These are phyloP conservation scores for Drepana arcuata DNA, from an alignment of 1,140 invertebrate genomes.

Conservation along the genomic window DNA sequence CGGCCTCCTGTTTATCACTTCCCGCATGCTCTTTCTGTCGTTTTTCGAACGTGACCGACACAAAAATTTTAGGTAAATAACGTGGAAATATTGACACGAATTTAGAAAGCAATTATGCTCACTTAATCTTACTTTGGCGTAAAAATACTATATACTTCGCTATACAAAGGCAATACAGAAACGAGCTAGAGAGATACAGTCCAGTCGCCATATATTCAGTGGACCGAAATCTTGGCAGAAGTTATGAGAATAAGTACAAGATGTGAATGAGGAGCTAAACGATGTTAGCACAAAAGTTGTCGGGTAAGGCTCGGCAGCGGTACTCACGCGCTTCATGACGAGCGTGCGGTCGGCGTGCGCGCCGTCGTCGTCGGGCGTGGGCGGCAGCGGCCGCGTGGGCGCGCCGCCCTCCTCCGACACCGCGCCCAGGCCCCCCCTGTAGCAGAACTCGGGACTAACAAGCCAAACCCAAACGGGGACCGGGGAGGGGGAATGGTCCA, in stretches of 20 bases:
- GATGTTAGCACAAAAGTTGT: constrained; percentile 6
- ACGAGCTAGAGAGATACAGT: background rate
- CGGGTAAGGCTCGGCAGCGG: background rate
- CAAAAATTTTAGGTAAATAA: constrained; percentile 58
- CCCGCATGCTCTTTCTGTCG: constrained; percentile 55
- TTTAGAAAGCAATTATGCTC: constrained; percentile 32
- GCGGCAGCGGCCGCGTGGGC: constrained; percentile 92
- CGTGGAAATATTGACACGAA: constrained; percentile 17
- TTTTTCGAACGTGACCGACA: constrained; percentile 54
- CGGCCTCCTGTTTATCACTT: constrained; percentile 62
- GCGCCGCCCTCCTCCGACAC: constrained; percentile 78
- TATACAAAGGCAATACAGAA: too few relatives aligned
- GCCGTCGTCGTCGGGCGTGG: constrained; percentile 93
- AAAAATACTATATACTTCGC: too few relatives aligned
- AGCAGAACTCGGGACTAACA: constrained; percentile 87
- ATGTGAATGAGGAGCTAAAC: constrained; percentile 1
- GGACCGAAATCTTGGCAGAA: too few relatives aligned
- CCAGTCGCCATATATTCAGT: too few relatives aligned
- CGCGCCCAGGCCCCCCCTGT: constrained; percentile 81
- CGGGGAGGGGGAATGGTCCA: constrained; percentile 15
- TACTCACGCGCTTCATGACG: constrained; percentile 90
- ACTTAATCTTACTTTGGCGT: constrained; percentile 69
- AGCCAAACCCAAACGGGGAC: constrained; percentile 48
- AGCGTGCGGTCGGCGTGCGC: constrained; percentile 87
- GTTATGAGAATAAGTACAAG: too few relatives aligned